A percentile compares a stretch with the other conserved stretches of the same genome.
These are phyloP conservation scores for Clarias batrachus DNA, from an alignment of 2,113 vertebrate genomes.

Conservation along the genomic window DNA sequence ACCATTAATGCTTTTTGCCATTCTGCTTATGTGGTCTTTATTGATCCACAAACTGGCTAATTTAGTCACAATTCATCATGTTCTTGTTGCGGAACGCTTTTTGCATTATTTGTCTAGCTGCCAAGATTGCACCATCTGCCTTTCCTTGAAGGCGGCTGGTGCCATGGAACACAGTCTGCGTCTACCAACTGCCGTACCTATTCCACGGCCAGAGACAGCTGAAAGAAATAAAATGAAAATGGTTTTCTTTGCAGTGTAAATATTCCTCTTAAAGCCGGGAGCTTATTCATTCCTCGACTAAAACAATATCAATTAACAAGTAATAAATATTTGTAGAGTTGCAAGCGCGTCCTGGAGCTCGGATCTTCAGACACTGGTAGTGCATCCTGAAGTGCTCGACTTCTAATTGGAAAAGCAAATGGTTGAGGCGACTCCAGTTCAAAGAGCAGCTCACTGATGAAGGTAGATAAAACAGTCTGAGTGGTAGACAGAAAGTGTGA, in stretches of 20 bases:
- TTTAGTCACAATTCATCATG: conserved; percentile 60
- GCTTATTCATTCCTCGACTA: neutral
- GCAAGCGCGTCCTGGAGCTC: neutral
- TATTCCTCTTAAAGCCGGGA: neutral
- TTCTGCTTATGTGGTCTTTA: conserved; percentile 31
- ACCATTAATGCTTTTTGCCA: conserved; percentile 44
- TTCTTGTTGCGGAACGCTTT: conserved; percentile 57
- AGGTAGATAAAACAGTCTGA: conserved; percentile 15
- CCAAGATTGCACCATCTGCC: conserved; percentile 65
- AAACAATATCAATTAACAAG: neutral
- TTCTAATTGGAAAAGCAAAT: conserved; percentile 26
- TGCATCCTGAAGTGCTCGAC: neutral
- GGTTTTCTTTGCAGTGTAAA: neutral
- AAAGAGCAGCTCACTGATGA: conserved; percentile 33
- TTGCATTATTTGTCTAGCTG: conserved; percentile 54
- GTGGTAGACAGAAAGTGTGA: conserved; percentile 8
- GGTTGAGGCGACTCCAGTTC: neutral
- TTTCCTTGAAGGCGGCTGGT: conserved; percentile 52
- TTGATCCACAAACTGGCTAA: conserved; percentile 44
- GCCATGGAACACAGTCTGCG: conserved; percentile 48
- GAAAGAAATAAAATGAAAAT: neutral
- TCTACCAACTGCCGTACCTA: neutral
- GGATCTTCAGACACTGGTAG: neutral
- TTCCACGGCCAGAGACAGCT: conserved; percentile 2
- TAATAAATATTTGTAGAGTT: neutral